A percentile compares a stretch with the other conserved stretches of the same genome.
Evolutionary conservation across 2,888 invertebrate species (phyloP).

Genomic region (Trisateles emortualis): DNA sequence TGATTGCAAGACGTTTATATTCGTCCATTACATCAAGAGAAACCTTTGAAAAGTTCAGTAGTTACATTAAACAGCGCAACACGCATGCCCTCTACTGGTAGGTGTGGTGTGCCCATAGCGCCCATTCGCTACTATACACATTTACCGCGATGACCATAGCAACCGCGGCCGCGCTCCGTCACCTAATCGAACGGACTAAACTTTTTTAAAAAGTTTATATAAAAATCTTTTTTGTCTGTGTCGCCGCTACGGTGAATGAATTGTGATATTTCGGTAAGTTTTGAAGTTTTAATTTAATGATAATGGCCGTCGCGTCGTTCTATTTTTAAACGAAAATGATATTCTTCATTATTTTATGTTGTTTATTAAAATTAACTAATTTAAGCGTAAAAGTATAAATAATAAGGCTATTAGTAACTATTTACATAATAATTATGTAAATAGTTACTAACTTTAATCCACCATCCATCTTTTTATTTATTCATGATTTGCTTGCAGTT

Average conservation of each 20-base stretch:
- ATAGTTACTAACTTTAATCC: no score
- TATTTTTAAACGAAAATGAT: no score
- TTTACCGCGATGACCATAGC: constrained; percentile 54
- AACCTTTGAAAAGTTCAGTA: constrained; percentile 38
- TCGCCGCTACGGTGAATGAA: neutral
- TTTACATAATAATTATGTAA: no score
- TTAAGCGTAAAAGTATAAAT: no score
- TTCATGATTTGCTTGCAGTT: no score
- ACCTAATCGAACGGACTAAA: constrained; percentile 28
- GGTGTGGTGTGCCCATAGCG: constrained; percentile 39
- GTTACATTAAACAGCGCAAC: constrained; percentile 48
- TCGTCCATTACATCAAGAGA: constrained; percentile 18
- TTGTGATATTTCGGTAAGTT: constrained; percentile 15
- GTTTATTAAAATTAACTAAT: no score
- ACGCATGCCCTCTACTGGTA: constrained; percentile 68
- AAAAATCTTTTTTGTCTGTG: neutral
- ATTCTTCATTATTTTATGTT: neutral
- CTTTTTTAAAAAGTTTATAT: constrained; percentile 26
- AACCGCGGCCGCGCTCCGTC: constrained; percentile 38
- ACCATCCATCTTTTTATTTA: no score
- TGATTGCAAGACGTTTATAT: constrained; percentile 4
- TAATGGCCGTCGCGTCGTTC: no score
- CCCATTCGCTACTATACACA: constrained; percentile 47
- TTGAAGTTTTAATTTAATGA: no score
- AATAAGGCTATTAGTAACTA: no score